phyloP scores from a whole-genome alignment of 2,797 vertebrate genomes.

The Coendou prehensilis region DNA sequence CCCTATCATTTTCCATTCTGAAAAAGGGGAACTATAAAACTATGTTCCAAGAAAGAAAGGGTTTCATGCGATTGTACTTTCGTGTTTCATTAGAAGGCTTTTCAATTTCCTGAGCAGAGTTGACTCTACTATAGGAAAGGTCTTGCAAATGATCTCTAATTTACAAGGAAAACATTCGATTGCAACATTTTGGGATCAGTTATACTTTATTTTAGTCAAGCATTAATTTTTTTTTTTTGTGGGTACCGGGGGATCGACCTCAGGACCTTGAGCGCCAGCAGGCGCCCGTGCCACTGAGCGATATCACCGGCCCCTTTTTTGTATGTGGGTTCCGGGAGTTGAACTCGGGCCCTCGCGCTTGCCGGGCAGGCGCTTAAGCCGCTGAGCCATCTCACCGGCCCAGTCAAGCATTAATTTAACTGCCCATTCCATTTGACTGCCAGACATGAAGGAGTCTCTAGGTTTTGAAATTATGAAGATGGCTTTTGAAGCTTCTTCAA shows the following conservation, averaged over 20 bases:
- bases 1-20: neutral
- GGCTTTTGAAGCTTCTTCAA: neutral
- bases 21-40: neutral
- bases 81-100: rapidly evolving
- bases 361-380: too few species aligned
- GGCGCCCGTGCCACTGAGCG: too few species aligned
- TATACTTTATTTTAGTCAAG: neutral
- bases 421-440: neutral
- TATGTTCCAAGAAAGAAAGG: neutral
- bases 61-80: rapidly evolving
- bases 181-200: neutral
- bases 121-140: neutral
- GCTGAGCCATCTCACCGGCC: too few species aligned
- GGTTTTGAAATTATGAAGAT: neutral
- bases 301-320: too few species aligned
- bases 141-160: neutral
- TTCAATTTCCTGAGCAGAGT: neutral
- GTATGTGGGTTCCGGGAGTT: too few species aligned
- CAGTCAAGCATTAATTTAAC: neutral
- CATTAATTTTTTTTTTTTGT: neutral
- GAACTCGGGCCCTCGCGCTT: too few species aligned
- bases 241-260: too few species aligned
- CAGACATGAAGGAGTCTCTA: neutral
- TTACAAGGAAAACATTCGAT: neutral
- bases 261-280: too few species aligned